Conservation (phyloP, 1,140 invertebrate genomes). For the Heliothis virescens region DNA sequence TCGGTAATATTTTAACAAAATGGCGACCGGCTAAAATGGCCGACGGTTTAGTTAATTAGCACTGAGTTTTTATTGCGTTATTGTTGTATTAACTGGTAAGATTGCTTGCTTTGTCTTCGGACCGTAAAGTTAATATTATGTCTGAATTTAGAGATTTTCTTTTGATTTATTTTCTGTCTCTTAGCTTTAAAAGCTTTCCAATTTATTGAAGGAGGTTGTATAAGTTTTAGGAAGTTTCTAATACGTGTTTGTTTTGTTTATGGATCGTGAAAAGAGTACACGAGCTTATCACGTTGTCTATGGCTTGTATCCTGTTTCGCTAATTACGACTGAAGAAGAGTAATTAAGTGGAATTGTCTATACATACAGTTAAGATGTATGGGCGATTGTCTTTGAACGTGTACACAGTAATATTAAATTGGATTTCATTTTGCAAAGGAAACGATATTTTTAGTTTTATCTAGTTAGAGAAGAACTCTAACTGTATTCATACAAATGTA, state of each 20-base stretch:
- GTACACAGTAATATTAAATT: not conserved
- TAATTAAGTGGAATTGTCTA: slow-evolving; percentile 21
- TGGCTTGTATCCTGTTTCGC: not conserved
- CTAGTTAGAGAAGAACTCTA: too few species aligned
- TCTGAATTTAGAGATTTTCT: slow-evolving; percentile 51
- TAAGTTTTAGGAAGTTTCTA: not conserved
- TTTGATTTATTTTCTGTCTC: slow-evolving; percentile 15
- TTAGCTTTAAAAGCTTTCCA: slow-evolving; percentile 1
- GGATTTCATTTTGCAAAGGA: not conserved
- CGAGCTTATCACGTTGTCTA: not conserved
- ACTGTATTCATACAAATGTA: too few species aligned
- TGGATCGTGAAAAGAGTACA: not conserved
- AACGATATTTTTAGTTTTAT: not conserved
- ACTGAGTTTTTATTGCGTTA: slow-evolving; percentile 57
- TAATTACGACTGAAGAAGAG: not conserved
- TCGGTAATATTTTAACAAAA: slow-evolving; percentile 61
- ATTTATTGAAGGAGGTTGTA: slow-evolving; percentile 12
- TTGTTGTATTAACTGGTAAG: slow-evolving; percentile 55
- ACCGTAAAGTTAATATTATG: slow-evolving; percentile 31
- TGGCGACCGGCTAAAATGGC: slow-evolving; percentile 55
- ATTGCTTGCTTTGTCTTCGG: slow-evolving; percentile 59
- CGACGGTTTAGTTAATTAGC: slow-evolving; percentile 63
- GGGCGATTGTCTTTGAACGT: not conserved
- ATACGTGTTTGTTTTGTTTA: slow-evolving; percentile 8
- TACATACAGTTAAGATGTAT: not conserved